Percentiles rank a stretch among this genome's conserved stretches.
phyloP scores from a whole-genome alignment of 2,797 vertebrate species.

The Potorous gilbertii region DNA sequence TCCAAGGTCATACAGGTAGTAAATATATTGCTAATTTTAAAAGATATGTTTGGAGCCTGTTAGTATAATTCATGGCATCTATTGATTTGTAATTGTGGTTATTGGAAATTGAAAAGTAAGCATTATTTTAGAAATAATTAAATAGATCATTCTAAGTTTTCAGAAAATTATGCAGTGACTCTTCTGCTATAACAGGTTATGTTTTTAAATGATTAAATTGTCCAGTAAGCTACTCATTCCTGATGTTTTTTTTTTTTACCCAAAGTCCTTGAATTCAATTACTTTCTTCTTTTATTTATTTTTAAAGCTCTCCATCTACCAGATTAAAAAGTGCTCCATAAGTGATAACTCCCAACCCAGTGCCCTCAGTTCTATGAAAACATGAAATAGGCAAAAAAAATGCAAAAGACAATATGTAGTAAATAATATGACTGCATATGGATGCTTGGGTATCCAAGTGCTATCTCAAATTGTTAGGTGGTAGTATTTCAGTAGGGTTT shows the following conservation, averaged over 20 bases:
- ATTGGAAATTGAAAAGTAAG: slow-evolving; percentile 32
- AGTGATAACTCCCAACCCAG: not conserved
- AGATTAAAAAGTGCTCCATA: not conserved
- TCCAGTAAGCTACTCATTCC: not conserved
- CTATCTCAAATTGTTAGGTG: not conserved
- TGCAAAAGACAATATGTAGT: not conserved
- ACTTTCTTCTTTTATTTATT: slow-evolving; percentile 23
- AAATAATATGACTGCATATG: not conserved
- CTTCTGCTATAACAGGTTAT: not conserved
- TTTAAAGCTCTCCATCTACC: not conserved
- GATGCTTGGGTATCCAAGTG: not conserved
- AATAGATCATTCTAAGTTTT: slow-evolving; percentile 27
- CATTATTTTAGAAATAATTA: not conserved
- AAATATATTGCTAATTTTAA: slow-evolving; percentile 36
- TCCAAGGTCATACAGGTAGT: not conserved
- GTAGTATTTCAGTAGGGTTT: not conserved
- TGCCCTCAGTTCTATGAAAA: not conserved
- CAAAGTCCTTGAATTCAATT: slow-evolving; percentile 40
- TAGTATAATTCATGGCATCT: slow-evolving; percentile 15
- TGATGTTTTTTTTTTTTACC: slow-evolving; percentile 20
- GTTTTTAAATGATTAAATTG: slow-evolving; percentile 14
- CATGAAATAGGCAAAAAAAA: not conserved
- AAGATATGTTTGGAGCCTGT: slow-evolving; percentile 8
- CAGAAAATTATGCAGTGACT: slow-evolving; percentile 1
- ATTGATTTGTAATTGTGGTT: not conserved